Evolutionary conservation across 2,113 vertebrate genomes (phyloP), one percentile per base, ranked within the genome.

Genomic region (Nettapus auritus): DNA sequence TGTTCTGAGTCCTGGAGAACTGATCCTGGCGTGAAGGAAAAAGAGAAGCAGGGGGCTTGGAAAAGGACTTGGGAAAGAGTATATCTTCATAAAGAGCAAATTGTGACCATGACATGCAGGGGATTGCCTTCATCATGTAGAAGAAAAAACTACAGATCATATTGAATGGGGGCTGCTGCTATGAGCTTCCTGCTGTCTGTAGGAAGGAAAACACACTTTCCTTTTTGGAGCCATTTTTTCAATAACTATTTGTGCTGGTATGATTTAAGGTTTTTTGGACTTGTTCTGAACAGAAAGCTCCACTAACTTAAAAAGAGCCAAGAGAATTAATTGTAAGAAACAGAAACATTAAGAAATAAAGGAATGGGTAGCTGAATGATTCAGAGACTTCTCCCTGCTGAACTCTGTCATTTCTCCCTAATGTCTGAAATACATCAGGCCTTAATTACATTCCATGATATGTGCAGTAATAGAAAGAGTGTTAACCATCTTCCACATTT

Each of bases 101-200:
- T 0, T 6, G 52, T 36, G 53, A 17, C 14, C 12, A 0, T 22
- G 50, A 3, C 0, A 0, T 34, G 68, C 55, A 11, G 23, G 38
- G 42, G 14, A 5, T 50, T 53, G 64, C 20, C 23, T 14, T 18
- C 1, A 0, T 3, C 2, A 23, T 1, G 21, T 11, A 11, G 50
- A 6, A n/a, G n/a, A 59, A 46, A 55, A 50, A 15, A 34, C 3
- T 3, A 36, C 34, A 66, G 34, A 67, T 11, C 2, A 0, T 42
- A 6, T 13, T 56, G 34, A 64, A 4, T 28, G n/a, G 44, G 40
- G 48, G 19, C 56, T 84, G 4, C 0, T 91, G 5, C 0, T 46
- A 0, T 10, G 4, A 38, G 6, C 36, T 46, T 52, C 3, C 36
- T 31, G 25, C 8, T 28, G 23, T 31, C 59, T 59, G n/a, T 9